Conservation (phyloP, 2,888 invertebrate species). For the Tipula vernalis region DNA sequence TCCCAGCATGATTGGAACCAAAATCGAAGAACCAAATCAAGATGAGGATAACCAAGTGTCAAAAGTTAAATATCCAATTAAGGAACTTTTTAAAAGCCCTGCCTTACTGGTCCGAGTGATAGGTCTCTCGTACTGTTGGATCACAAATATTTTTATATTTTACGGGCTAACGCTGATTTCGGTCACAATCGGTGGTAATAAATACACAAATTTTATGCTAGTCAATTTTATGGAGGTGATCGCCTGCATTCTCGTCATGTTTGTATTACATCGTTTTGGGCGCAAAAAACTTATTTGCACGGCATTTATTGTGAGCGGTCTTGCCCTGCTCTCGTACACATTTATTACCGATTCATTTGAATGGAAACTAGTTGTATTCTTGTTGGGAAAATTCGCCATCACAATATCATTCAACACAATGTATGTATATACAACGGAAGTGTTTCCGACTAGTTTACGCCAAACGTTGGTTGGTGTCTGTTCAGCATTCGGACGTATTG, state of each 20-base stretch:
- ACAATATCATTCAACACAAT: neutral
- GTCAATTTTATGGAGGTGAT: constrained; percentile 52
- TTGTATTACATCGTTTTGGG: constrained; percentile 50
- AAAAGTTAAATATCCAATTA: neutral
- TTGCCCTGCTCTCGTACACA: neutral
- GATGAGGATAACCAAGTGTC: neutral
- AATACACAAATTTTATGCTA: constrained; percentile 62
- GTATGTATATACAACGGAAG: neutral
- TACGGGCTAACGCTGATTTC: constrained; percentile 70
- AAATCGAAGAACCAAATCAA: neutral
- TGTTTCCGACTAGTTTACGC: neutral
- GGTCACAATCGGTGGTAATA: constrained; percentile 57
- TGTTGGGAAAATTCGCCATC: neutral
- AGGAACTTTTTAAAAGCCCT: constrained; percentile 13
- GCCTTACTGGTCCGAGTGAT: constrained; percentile 30
- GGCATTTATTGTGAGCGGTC: neutral
- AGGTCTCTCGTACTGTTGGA: constrained; percentile 68
- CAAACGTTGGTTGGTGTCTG: neutral
- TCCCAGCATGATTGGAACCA: neutral
- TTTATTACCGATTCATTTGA: neutral
- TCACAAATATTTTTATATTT: constrained; percentile 64
- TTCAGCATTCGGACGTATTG: neutral
- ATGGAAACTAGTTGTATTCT: neutral
- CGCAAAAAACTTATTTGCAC: constrained; percentile 39
- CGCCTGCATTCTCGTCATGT: constrained; percentile 49